These are phyloP conservation scores for Metellina segmentata DNA, from an alignment of 2,888 invertebrate genomes.

Conservation along the genomic window DNA sequence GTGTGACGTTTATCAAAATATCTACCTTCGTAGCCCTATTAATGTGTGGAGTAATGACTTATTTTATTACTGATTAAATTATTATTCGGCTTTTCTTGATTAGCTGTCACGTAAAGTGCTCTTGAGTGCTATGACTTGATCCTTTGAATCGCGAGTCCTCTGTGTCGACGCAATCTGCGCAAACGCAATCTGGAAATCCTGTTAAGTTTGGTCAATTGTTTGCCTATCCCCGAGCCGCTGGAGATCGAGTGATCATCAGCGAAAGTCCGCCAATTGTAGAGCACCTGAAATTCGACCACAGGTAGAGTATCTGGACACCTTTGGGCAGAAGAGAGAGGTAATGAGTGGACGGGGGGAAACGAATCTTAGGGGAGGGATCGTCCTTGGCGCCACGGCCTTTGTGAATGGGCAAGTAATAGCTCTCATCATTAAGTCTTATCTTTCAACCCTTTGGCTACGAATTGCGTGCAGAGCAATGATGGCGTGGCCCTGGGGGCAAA, in stretches of 20 bases:
- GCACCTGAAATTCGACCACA: not conserved
- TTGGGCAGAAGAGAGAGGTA: conserved; percentile 22
- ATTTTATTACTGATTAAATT: too few species aligned
- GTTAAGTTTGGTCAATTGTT: not conserved
- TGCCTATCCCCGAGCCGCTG: not conserved
- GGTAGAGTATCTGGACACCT: conserved; percentile 41
- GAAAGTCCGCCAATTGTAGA: conserved; percentile 50
- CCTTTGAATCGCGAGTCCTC: too few species aligned
- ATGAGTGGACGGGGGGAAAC: conserved; percentile 5
- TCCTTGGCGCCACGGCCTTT: conserved; percentile 72
- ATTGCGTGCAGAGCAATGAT: conserved; percentile 70
- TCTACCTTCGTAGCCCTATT: too few species aligned
- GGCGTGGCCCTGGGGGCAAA: conserved; percentile 27
- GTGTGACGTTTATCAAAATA: too few species aligned
- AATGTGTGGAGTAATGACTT: too few species aligned
- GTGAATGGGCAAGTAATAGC: conserved; percentile 70
- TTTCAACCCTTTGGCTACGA: conserved; percentile 74
- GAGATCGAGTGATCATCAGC: not conserved
- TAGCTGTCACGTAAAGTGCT: too few species aligned
- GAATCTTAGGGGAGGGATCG: conserved; percentile 38
- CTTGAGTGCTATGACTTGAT: too few species aligned
- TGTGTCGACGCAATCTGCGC: too few species aligned
- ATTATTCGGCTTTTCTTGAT: too few species aligned
- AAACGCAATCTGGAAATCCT: not conserved
- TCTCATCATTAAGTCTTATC: conserved; percentile 74